phyloP scores from a whole-genome alignment of 92 coral and sea anemone species.

The Pocillopora grandis region DNA sequence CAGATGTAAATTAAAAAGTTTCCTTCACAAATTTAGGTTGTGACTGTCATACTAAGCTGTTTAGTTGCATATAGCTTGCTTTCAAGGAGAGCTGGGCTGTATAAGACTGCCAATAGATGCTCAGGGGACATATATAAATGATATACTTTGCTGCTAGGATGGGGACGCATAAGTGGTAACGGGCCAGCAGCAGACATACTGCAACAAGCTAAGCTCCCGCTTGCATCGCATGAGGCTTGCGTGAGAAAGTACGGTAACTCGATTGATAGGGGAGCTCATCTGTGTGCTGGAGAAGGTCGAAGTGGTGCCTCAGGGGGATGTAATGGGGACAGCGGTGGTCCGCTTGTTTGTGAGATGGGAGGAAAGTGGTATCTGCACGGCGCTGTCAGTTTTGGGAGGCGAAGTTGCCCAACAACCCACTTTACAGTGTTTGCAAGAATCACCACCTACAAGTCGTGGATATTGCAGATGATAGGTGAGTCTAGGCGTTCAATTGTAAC shows the following conservation, averaged over 20 bases:
- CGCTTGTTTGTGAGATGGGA: slow-evolving; percentile 64
- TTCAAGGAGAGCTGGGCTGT: too few relatives aligned
- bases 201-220: slow-evolving; percentile 69
- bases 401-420: slow-evolving; percentile 64
- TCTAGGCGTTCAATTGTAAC: neutral
- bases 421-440: slow-evolving; percentile 74
- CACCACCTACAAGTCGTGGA: slow-evolving; percentile 60
- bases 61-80: too few relatives aligned
- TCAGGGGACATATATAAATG: too few relatives aligned
- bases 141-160: slow-evolving; percentile 31
- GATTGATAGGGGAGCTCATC: slow-evolving; percentile 55
- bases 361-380: slow-evolving; percentile 80
- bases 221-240: slow-evolving; percentile 62
- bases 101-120: too few relatives aligned
- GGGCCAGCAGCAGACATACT: slow-evolving; percentile 59
- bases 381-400: slow-evolving; percentile 76
- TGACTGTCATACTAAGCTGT: too few relatives aligned
- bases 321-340: slow-evolving; percentile 84
- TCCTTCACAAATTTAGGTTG: too few relatives aligned
- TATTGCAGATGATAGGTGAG: slow-evolving; percentile 45
- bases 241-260: slow-evolving; percentile 40
- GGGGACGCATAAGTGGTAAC: slow-evolving; percentile 61
- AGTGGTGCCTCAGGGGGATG: slow-evolving; percentile 69
- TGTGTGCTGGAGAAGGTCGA: slow-evolving; percentile 71
- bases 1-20: too few relatives aligned